Conservation (phyloP, 2,797 vertebrate genomes). For the Poliocrania exsul region DNA sequence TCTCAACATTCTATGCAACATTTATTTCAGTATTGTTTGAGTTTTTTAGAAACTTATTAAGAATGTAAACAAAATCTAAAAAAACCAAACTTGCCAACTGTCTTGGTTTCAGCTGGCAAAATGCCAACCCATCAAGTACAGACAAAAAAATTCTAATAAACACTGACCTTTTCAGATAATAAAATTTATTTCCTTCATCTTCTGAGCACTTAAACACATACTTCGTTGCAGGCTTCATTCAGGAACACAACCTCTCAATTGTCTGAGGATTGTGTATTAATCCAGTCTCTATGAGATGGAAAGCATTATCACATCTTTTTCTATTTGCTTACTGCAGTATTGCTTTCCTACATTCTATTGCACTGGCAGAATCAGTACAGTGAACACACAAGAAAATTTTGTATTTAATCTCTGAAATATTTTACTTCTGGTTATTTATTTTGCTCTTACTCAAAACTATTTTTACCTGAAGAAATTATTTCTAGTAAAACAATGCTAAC, state of each 20-base stretch:
- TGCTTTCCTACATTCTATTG: neutral
- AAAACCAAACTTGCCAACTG: neutral
- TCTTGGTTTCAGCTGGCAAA: too few relatives aligned
- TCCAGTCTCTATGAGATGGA: neutral
- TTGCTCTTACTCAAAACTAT: neutral
- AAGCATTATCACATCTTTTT: neutral
- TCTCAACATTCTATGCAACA: rapidly evolving
- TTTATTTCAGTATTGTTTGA: neutral
- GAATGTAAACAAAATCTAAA: neutral
- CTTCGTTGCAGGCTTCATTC: neutral
- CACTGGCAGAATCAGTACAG: neutral
- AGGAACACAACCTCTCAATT: neutral
- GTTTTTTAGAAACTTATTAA: neutral
- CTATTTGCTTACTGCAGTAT: neutral
- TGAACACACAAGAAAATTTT: neutral
- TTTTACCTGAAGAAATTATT: neutral
- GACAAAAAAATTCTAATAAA: neutral
- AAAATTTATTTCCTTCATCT: neutral
- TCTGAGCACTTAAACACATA: neutral
- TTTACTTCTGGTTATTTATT: neutral
- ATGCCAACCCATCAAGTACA: too few relatives aligned
- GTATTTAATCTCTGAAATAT: neutral
- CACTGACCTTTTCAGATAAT: neutral
- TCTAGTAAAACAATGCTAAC: neutral
- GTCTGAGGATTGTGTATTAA: neutral